Evolutionary conservation across 2,113 vertebrate genomes (phyloP).

Genomic region (Myrmecophaga tridactyla): DNA sequence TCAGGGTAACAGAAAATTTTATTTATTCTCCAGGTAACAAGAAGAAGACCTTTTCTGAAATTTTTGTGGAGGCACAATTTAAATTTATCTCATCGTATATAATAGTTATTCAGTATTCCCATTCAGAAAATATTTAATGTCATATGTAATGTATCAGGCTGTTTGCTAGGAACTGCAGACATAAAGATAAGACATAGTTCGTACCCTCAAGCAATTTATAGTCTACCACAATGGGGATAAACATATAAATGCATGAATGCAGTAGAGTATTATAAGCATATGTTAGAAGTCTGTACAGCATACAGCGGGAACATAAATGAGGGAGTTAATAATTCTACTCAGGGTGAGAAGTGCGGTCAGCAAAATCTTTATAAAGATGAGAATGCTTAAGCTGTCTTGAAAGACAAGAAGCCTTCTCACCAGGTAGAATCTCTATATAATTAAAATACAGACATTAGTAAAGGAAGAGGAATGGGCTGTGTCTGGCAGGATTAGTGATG

Average conservation of each 20-base stretch:
- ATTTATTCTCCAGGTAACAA: background rate
- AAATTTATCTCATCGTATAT: background rate
- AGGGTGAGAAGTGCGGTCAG: background rate
- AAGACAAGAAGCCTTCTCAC: slow-evolving; percentile 31
- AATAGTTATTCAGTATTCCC: background rate
- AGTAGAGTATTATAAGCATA: background rate
- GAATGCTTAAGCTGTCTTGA: slow-evolving; percentile 42
- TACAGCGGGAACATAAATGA: background rate
- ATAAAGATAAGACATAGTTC: background rate
- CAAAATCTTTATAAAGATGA: slow-evolving; percentile 9
- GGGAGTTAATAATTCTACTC: background rate
- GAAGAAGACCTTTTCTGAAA: background rate
- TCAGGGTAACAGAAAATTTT: background rate
- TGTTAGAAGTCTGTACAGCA: background rate
- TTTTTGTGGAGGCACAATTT: background rate
- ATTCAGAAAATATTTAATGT: background rate
- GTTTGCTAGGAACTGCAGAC: background rate
- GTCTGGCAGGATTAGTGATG: background rate
- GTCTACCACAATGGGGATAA: background rate
- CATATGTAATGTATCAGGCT: background rate
- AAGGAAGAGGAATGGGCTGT: slow-evolving; percentile 23
- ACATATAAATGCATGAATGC: background rate
- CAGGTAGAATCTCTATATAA: background rate
- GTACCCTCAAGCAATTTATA: background rate
- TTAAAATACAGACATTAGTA: slow-evolving; percentile 52